A percentile compares a stretch with the other conserved stretches of the same genome.
Evolutionary conservation across 2,888 invertebrate genomes (phyloP).

Genomic region (Catocala nupta): DNA sequence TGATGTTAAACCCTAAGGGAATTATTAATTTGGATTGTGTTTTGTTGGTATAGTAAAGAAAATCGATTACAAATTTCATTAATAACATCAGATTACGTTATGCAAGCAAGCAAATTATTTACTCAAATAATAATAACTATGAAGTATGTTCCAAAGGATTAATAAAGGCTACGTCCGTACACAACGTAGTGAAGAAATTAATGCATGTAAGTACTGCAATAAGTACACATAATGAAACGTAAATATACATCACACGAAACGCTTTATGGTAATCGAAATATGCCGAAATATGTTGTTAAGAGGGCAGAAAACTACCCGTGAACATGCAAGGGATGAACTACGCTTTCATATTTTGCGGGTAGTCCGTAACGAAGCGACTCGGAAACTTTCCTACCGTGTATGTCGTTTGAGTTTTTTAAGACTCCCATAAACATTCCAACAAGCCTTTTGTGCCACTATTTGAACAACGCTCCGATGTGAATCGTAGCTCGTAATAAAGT

Average conservation of each 20-base stretch:
- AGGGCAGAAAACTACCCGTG: slow-evolving; percentile 83
- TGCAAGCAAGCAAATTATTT: background rate
- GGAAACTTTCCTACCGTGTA: slow-evolving; percentile 77
- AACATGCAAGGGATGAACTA: slow-evolving; percentile 86
- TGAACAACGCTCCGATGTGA: slow-evolving; percentile 63
- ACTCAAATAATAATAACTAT: background rate
- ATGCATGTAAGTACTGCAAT: slow-evolving; percentile 68
- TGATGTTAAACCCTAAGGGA: slow-evolving; percentile 42
- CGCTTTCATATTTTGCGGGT: slow-evolving; percentile 82
- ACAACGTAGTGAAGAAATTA: slow-evolving; percentile 69
- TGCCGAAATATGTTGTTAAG: slow-evolving; percentile 87
- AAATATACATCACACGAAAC: slow-evolving; percentile 84
- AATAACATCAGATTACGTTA: background rate
- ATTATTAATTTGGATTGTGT: slow-evolving; percentile 22
- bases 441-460: slow-evolving; percentile 74
- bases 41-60: background rate
- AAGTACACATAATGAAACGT: slow-evolving; percentile 75
- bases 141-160: slow-evolving; percentile 20
- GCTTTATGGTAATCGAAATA: slow-evolving; percentile 88
- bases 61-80: background rate
- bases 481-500: slow-evolving; percentile 71
- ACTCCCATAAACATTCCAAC: slow-evolving; percentile 77
- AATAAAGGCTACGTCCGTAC: slow-evolving; percentile 50
- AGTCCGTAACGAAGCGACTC: slow-evolving; percentile 76
- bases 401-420: slow-evolving; percentile 77